Conservation (phyloP, 1,140 invertebrate species). For the Tigriopus japonicus region DNA sequence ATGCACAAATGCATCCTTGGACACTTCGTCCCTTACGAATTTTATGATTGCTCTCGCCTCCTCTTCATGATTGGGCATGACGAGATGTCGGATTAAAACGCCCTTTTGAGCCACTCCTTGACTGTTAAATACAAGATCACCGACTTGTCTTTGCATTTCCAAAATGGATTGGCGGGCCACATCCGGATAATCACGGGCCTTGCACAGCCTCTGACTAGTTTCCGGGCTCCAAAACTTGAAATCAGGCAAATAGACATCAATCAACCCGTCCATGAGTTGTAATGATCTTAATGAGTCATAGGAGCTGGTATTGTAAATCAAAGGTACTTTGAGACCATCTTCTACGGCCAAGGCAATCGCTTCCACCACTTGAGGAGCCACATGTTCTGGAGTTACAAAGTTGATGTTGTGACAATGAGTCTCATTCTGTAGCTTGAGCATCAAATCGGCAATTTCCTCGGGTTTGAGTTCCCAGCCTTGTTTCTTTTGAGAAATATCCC, state of each 20-base stretch:
- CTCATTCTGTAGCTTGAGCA: constrained; percentile 8
- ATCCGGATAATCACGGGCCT: constrained; percentile 8
- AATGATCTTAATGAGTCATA: background rate
- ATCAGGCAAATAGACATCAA: constrained; percentile 9
- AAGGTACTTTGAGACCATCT: background rate
- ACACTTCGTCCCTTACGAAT: background rate
- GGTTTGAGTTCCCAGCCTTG: constrained; percentile 6
- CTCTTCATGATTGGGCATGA: background rate
- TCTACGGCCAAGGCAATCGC: background rate
- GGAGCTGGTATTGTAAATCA: constrained; percentile 1
- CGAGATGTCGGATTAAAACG: constrained; percentile 2
- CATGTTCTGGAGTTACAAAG: constrained; percentile 9
- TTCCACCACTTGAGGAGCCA: constrained; percentile 2
- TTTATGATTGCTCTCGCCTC: background rate
- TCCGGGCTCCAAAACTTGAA: constrained; percentile 12
- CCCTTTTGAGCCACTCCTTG: background rate
- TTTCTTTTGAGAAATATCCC: constrained; percentile 5
- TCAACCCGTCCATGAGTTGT: constrained; percentile 2
- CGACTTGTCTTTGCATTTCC: constrained; percentile 11
- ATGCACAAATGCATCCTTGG: constrained; percentile 9
- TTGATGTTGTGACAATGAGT: constrained; percentile 9
- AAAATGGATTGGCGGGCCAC: background rate
- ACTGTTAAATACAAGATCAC: constrained; percentile 2
- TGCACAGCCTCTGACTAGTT: background rate
- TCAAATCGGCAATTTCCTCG: background rate